Percentiles rank a stretch among this genome's conserved stretches.
These are phyloP conservation scores for Drosophila pegasa DNA, from an alignment of 2,888 invertebrate genomes.

Conservation along the genomic window DNA sequence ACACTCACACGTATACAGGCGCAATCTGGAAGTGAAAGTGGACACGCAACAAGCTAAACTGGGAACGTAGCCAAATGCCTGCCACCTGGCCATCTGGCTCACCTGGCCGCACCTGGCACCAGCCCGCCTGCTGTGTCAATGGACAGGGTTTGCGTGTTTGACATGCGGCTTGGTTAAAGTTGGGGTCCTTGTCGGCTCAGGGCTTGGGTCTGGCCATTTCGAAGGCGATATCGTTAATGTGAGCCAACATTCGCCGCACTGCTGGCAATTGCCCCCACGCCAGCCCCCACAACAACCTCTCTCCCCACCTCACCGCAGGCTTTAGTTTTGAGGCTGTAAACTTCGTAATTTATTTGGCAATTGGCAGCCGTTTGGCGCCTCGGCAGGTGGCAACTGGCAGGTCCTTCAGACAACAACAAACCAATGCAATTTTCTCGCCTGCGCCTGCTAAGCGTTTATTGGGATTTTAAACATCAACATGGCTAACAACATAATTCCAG, in stretches of 20 bases:
- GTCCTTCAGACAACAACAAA: constrained; percentile 9
- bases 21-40: constrained; percentile 75
- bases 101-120: constrained; percentile 26
- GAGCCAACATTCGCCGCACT: constrained; percentile 37
- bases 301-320: neutral
- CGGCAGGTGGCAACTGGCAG: constrained; percentile 13
- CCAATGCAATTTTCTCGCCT: constrained; percentile 46
- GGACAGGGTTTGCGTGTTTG: constrained; percentile 75
- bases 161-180: constrained; percentile 70
- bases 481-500: constrained; percentile 75
- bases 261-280: neutral
- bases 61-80: constrained; percentile 60
- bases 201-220: constrained; percentile 54
- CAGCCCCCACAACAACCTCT: neutral
- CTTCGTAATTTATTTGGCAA: constrained; percentile 76
- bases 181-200: constrained; percentile 40
- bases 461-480: constrained; percentile 57
- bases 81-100: constrained; percentile 46
- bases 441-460: constrained; percentile 53
- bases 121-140: constrained; percentile 53
- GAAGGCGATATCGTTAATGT: constrained; percentile 80
- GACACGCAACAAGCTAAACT: constrained; percentile 78
- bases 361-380: constrained; percentile 64
- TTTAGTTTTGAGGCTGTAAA: constrained; percentile 55
- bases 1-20: constrained; percentile 27